A percentile compares a stretch with the other conserved stretches of the same genome.
phyloP scores from a whole-genome alignment of 2,113 vertebrate species.

The Pungitius pungitius region DNA sequence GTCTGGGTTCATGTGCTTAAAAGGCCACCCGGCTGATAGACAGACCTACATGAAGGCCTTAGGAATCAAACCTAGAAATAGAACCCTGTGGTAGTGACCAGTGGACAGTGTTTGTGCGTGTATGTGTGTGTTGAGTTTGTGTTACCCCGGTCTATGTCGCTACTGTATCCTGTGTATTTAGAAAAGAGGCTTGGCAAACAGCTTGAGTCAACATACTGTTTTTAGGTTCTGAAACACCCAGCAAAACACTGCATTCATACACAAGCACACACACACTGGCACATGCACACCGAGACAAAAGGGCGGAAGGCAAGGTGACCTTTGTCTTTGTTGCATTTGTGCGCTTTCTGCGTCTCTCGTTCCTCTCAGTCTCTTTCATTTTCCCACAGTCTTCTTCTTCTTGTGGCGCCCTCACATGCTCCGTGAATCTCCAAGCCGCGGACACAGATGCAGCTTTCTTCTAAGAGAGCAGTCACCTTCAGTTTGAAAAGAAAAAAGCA shows the following conservation, averaged over 20 bases:
- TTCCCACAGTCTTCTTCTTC: not conserved
- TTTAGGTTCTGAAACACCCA: conserved; percentile 44
- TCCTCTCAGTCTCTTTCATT: not conserved
- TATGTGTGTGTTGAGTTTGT: conserved; percentile 27
- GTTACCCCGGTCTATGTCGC: conserved; percentile 35
- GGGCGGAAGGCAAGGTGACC: conserved; percentile 2
- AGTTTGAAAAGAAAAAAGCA: not conserved
- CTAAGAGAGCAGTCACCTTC: not conserved
- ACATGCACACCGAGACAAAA: not conserved
- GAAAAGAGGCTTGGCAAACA: conserved; percentile 58
- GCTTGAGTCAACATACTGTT: conserved; percentile 56
- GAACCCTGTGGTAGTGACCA: conserved; percentile 47
- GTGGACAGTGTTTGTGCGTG: conserved; percentile 20
- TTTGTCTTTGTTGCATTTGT: not conserved
- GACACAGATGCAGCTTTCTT: not conserved
- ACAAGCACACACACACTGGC: not conserved
- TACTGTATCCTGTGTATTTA: conserved; percentile 65
- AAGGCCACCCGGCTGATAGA: conserved; percentile 55
- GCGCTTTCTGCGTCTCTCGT: not conserved
- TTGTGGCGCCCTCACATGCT: conserved; percentile 5
- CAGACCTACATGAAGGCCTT: conserved; percentile 48
- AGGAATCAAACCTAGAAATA: conserved; percentile 63
- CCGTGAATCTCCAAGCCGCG: not conserved
- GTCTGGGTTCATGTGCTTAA: not conserved
- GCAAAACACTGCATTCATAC: conserved; percentile 17